Percentiles rank a stretch among this genome's conserved stretches.
Conservation (phyloP, 2,888 invertebrate genomes). For the Microctonus brassicae region DNA sequence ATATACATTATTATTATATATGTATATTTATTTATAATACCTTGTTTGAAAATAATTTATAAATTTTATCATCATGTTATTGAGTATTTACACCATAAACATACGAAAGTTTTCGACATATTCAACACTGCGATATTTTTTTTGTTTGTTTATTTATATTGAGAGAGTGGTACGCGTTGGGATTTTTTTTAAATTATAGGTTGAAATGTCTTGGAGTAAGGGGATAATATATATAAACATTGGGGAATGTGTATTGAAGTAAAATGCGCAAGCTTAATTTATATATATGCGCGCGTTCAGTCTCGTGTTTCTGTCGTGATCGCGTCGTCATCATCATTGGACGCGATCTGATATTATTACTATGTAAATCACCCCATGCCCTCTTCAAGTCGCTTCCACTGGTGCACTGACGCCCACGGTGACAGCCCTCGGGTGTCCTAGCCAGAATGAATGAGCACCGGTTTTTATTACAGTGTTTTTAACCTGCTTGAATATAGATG, state of each 20-base stretch:
- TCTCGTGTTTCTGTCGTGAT: neutral
- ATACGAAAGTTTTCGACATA: neutral
- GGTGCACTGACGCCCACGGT: slow-evolving; percentile 65
- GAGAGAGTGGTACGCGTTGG: neutral
- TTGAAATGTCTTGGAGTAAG: slow-evolving; percentile 16
- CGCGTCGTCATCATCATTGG: slow-evolving; percentile 6
- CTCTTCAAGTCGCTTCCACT: slow-evolving; percentile 37
- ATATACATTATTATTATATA: too few species aligned
- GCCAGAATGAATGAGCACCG: slow-evolving; percentile 64
- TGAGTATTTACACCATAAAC: too few species aligned
- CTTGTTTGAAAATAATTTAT: too few species aligned
- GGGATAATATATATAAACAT: too few species aligned
- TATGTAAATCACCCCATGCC: slow-evolving; percentile 68
- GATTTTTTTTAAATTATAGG: slow-evolving; percentile 24
- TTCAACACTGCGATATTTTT: too few species aligned
- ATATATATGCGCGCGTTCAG: too few species aligned
- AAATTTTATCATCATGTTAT: too few species aligned
- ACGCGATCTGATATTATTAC: slow-evolving; percentile 68
- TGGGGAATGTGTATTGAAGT: too few species aligned
- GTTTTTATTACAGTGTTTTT: slow-evolving; percentile 61
- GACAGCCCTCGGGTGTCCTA: slow-evolving; percentile 66
- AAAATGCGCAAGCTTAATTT: too few species aligned
- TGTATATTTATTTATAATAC: too few species aligned
- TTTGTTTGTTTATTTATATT: neutral
- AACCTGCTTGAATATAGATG: neutral